Evolutionary conservation across 2,888 invertebrate genomes (phyloP).

Genomic region (Nomada lathburiana): DNA sequence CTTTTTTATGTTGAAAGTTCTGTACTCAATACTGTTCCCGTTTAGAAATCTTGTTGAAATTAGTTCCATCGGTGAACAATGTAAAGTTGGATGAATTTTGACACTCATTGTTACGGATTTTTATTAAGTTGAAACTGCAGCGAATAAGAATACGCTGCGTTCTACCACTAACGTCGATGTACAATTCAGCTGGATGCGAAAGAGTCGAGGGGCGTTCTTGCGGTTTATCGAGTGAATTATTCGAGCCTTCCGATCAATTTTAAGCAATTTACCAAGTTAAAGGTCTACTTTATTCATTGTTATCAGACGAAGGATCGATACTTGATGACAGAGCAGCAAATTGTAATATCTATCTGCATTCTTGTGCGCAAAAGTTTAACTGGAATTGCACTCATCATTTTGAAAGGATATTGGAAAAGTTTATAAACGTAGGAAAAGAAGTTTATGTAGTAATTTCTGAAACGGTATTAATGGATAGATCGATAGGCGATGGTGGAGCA

Average conservation of each 20-base stretch:
- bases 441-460: no score
- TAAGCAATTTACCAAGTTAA: neutral
- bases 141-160: no score
- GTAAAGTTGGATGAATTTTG: no score
- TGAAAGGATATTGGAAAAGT: no score
- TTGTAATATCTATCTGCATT: no score
- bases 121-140: neutral
- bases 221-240: neutral
- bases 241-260: neutral
- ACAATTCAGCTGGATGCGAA: neutral
- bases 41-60: neutral
- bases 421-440: no score
- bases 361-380: no score
- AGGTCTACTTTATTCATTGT: neutral
- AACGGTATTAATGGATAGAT: neutral
- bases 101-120: neutral
- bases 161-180: no score
- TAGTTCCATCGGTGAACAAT: neutral
- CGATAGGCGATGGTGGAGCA: neutral
- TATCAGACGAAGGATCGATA: neutral
- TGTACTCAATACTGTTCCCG: neutral
- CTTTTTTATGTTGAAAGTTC: neutral
- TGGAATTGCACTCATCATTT: no score
- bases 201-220: no score
- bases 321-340: no score